Evolutionary conservation across 1,140 invertebrate species (phyloP).

Genomic region (Druon quercuslanigerum): DNA sequence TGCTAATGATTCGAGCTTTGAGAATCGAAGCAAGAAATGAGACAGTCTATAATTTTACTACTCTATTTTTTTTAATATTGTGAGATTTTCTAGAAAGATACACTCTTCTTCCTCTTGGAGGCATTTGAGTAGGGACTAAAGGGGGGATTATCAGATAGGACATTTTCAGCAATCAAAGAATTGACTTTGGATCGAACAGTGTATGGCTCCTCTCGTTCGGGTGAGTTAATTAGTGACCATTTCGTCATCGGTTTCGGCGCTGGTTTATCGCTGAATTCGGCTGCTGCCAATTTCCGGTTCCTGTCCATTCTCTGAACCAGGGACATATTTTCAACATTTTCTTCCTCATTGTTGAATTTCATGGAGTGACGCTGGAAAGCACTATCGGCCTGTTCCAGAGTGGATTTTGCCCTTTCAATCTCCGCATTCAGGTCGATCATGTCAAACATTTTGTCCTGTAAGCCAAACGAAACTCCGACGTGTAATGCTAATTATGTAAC

Average conservation of each 20-base stretch:
- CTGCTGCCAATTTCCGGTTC: slow-evolving; percentile 56
- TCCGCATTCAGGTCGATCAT: slow-evolving; percentile 70
- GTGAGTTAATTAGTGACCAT: slow-evolving; percentile 48
- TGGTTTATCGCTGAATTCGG: slow-evolving; percentile 48
- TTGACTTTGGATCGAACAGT: slow-evolving; percentile 50
- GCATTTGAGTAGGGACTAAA: slow-evolving; percentile 46
- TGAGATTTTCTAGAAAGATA: slow-evolving; percentile 59
- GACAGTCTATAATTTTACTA: not conserved
- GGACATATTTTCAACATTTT: slow-evolving; percentile 46
- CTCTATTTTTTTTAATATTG: not conserved
- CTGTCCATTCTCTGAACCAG: slow-evolving; percentile 59
- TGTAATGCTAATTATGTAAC: not conserved
- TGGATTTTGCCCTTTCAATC: slow-evolving; percentile 68
- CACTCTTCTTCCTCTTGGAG: slow-evolving; percentile 68
- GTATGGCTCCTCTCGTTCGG: slow-evolving; percentile 43
- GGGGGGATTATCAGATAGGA: slow-evolving; percentile 38
- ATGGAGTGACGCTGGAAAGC: slow-evolving; percentile 66
- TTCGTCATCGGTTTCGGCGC: slow-evolving; percentile 59
- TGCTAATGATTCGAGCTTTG: too few relatives aligned
- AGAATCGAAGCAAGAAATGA: not conserved
- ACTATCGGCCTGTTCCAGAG: slow-evolving; percentile 62
- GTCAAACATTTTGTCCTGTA: slow-evolving; percentile 71
- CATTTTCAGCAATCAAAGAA: slow-evolving; percentile 58
- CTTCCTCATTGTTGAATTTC: slow-evolving; percentile 68
- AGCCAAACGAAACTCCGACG: slow-evolving; percentile 16